These are phyloP conservation scores for Cheiracanthium punctorium DNA, from an alignment of 2,888 invertebrate species.

Conservation along the genomic window DNA sequence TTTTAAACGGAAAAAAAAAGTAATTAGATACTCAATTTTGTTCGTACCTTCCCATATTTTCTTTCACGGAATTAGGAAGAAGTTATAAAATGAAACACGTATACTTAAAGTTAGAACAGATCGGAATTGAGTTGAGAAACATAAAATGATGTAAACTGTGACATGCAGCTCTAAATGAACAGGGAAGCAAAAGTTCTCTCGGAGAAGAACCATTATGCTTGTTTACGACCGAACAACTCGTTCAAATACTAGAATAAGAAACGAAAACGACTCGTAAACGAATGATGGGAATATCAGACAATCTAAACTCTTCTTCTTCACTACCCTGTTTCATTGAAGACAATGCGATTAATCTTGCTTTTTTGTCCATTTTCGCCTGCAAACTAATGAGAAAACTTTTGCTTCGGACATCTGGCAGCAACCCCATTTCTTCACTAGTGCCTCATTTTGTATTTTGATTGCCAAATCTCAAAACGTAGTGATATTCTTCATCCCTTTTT, in stretches of 20 bases:
- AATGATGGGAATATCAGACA: slow-evolving; percentile 38
- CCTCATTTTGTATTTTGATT: slow-evolving; percentile 14
- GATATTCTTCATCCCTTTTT: neutral
- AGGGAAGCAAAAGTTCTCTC: slow-evolving; percentile 28
- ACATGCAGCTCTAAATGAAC: slow-evolving; percentile 31
- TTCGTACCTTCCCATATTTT: neutral
- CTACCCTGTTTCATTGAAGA: slow-evolving; percentile 29
- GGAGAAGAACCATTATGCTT: slow-evolving; percentile 42
- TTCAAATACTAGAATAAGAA: slow-evolving; percentile 49
- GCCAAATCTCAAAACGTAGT: neutral
- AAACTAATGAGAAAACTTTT: slow-evolving; percentile 50
- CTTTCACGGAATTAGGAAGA: neutral
- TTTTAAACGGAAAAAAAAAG: too few species aligned
- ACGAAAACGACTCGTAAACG: slow-evolving; percentile 54
- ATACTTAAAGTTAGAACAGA: slow-evolving; percentile 1
- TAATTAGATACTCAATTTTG: too few species aligned
- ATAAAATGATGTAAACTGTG: slow-evolving; percentile 43
- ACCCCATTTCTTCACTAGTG: neutral
- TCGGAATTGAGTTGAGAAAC: slow-evolving; percentile 40
- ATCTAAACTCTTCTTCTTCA: slow-evolving; percentile 36
- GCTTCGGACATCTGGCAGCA: slow-evolving; percentile 1
- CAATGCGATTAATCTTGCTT: slow-evolving; percentile 34
- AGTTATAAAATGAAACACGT: slow-evolving; percentile 19
- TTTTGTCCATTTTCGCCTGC: slow-evolving; percentile 24
- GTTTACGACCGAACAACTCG: slow-evolving; percentile 53